Percentiles rank a stretch among this genome's conserved stretches.
Conservation (phyloP, 2,113 vertebrate genomes). For the Dicentrarchus labrax region DNA sequence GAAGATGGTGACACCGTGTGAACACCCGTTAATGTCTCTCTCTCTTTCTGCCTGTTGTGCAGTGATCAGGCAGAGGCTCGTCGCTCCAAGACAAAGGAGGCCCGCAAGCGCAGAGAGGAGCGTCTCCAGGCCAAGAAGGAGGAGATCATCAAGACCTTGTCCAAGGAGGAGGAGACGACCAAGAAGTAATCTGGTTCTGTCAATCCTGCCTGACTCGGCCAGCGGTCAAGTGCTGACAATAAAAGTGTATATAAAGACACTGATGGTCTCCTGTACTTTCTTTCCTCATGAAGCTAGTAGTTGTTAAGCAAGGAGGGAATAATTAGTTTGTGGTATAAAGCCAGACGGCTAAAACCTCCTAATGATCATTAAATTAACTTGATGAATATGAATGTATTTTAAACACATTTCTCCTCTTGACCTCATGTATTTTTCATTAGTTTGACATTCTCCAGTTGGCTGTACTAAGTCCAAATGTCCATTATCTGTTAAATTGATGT, state of each 20-base stretch:
- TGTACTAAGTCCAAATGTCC: no score
- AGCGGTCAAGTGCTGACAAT: constrained; percentile 69
- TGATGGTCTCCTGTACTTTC: constrained; percentile 7
- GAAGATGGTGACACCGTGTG: neutral
- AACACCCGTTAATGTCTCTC: neutral
- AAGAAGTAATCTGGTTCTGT: constrained; percentile 88
- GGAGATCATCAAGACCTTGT: constrained; percentile 95
- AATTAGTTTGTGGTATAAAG: neutral
- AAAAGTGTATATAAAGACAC: constrained; percentile 83
- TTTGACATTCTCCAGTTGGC: no score
- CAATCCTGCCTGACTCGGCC: constrained; percentile 40
- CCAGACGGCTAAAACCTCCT: neutral
- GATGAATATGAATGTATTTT: no score
- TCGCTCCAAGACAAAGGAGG: constrained; percentile 97
- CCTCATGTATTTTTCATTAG: no score
- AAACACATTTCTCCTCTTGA: no score
- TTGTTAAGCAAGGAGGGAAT: neutral
- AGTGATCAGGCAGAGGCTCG: constrained; percentile 98
- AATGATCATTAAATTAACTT: no score
- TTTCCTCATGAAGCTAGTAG: neutral
- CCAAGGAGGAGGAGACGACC: constrained; percentile 96
- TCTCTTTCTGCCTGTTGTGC: constrained; percentile 8
- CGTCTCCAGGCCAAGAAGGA: constrained; percentile 97
- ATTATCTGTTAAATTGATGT: no score
- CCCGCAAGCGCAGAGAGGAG: constrained; percentile 95